phyloP scores from a whole-genome alignment of 2,113 vertebrate species.

The Malurus elegans region DNA sequence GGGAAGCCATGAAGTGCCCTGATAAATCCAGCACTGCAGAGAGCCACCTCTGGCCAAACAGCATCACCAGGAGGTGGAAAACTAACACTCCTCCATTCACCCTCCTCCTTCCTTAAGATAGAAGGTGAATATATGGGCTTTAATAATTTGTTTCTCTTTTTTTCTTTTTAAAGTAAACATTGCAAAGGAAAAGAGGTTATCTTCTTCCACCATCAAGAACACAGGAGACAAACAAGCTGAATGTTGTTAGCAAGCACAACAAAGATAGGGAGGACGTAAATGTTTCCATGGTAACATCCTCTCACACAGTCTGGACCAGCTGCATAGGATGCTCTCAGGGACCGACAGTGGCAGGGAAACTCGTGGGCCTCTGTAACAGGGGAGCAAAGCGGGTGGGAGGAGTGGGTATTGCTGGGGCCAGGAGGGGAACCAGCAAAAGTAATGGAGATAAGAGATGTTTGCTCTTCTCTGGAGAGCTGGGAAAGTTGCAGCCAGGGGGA shows the following conservation, averaged over 20 bases:
- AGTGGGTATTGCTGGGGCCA: neutral
- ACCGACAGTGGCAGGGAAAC: neutral
- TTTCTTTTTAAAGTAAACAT: neutral
- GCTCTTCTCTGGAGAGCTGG: neutral
- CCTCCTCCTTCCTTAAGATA: neutral
- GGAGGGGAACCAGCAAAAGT: neutral
- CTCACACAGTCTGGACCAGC: accelerated
- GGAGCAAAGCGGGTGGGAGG: neutral
- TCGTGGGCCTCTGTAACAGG: neutral
- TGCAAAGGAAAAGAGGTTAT: neutral
- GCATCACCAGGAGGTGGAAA: neutral
- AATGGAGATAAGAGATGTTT: neutral
- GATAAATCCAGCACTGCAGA: neutral
- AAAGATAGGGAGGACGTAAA: neutral
- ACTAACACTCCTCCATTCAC: neutral
- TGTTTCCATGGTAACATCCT: conserved; percentile 38
- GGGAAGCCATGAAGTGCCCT: neutral
- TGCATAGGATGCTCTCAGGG: neutral
- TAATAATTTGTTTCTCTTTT: neutral
- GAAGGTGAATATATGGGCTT: neutral
- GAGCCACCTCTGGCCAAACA: neutral
- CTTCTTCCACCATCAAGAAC: neutral
- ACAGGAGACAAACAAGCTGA: neutral
- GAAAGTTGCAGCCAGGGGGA: neutral
- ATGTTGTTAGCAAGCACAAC: neutral